A percentile compares a stretch with the other conserved stretches of the same genome.
Evolutionary conservation across 1,140 invertebrate genomes (phyloP).

Genomic region (Pissodes strobi): DNA sequence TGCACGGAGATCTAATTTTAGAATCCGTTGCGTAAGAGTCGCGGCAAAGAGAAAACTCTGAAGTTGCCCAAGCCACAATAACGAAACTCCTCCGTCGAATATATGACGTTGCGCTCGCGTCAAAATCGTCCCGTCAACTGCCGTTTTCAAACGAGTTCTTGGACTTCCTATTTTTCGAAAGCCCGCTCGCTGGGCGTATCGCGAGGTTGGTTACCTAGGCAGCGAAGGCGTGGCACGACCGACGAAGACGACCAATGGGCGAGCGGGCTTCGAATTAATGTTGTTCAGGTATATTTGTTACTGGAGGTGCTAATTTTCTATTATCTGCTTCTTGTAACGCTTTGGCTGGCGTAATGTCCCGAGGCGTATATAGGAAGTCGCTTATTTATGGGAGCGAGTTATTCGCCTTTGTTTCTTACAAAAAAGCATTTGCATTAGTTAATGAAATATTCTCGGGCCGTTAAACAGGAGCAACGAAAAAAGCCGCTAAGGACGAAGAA

Average conservation of each 20-base stretch:
- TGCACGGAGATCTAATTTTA: conserved; percentile 7
- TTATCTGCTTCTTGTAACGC: conserved; percentile 33
- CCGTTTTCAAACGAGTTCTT: conserved; percentile 32
- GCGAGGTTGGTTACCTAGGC: conserved; percentile 34
- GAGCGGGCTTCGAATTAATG: conserved; percentile 24
- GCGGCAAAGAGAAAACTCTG: not conserved
- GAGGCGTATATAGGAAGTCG: not conserved
- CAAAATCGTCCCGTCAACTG: conserved; percentile 29
- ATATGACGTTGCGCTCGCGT: conserved; percentile 1
- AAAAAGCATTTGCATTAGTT: no score
- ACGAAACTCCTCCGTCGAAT: not conserved
- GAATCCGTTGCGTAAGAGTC: conserved; percentile 7
- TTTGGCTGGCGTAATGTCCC: no score
- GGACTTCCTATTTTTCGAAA: conserved; percentile 42
- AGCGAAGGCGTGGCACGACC: conserved; percentile 35
- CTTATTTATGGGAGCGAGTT: no score
- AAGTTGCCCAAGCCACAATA: not conserved
- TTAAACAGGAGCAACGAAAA: no score
- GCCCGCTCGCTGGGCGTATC: conserved; percentile 31
- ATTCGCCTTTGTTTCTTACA: no score
- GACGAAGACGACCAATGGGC: conserved; percentile 36
- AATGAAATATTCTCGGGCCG: no score
- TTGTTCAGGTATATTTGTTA: conserved; percentile 28
- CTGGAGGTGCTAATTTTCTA: conserved; percentile 43
- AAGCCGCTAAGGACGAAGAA: no score